These are phyloP conservation scores for Andrena fulva DNA, from an alignment of 2,888 invertebrate species.

Conservation along the genomic window DNA sequence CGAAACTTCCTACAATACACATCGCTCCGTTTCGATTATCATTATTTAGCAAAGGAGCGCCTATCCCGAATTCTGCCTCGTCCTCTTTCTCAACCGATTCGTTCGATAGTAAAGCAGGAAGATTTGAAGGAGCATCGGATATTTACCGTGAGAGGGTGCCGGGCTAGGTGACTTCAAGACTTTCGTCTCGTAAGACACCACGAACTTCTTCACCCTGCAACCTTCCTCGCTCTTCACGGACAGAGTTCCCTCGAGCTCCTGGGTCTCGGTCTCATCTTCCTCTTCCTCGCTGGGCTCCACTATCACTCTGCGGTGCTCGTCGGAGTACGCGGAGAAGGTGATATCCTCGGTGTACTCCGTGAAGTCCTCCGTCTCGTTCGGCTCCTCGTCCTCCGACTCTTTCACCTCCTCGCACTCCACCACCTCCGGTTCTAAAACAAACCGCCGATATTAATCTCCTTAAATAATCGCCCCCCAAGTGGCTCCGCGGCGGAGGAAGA, in stretches of 20 bases:
- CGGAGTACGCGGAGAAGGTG: slow-evolving; percentile 54
- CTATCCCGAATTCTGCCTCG: too few species aligned
- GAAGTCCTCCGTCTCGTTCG: slow-evolving; percentile 26
- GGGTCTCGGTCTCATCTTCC: slow-evolving; percentile 76
- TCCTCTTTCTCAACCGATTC: background rate
- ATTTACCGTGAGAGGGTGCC: slow-evolving; percentile 79
- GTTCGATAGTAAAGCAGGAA: background rate
- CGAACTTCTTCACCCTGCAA: slow-evolving; percentile 80
- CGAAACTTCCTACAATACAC: slow-evolving; percentile 82
- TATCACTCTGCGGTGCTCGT: slow-evolving; percentile 52
- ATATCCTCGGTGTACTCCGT: slow-evolving; percentile 65
- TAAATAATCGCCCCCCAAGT: too few species aligned
- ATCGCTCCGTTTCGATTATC: slow-evolving; percentile 38
- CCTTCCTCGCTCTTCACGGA: slow-evolving; percentile 81
- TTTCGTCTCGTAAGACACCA: slow-evolving; percentile 82
- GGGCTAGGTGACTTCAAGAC: slow-evolving; percentile 80
- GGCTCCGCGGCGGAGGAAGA: too few species aligned
- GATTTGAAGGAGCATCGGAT: background rate
- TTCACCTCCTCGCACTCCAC: slow-evolving; percentile 17
- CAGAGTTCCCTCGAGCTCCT: slow-evolving; percentile 78
- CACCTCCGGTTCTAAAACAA: slow-evolving; percentile 19
- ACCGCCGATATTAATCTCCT: too few species aligned
- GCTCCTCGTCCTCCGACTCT: slow-evolving; percentile 47
- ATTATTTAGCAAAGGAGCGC: background rate
- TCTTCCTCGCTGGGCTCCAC: slow-evolving; percentile 72